phyloP scores from a whole-genome alignment of 2,888 invertebrate genomes.

The Tetragonisca angustula region DNA sequence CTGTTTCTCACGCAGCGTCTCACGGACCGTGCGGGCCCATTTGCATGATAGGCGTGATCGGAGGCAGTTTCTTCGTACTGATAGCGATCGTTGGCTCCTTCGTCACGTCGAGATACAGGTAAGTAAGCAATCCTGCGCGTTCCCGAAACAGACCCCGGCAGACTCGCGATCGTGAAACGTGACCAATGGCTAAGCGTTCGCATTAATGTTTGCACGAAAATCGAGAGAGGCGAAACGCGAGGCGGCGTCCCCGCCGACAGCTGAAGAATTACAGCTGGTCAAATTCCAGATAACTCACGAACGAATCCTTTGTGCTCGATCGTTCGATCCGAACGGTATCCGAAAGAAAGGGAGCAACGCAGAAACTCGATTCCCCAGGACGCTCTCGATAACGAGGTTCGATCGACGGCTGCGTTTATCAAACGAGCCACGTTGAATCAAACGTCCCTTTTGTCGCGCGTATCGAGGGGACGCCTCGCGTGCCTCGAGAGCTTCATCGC shows the following conservation, averaged over 20 bases:
- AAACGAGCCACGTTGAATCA: not conserved
- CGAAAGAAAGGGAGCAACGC: not conserved
- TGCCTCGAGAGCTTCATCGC: no score
- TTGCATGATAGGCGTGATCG: constrained; percentile 84
- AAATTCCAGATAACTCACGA: constrained; percentile 50
- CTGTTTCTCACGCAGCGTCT: constrained; percentile 69
- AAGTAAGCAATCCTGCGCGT: not conserved
- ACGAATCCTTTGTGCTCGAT: constrained; percentile 37
- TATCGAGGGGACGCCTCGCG: not conserved
- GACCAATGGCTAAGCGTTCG: not conserved
- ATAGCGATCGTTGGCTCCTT: constrained; percentile 76
- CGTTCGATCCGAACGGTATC: not conserved
- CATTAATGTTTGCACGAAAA: constrained; percentile 14
- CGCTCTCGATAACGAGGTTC: constrained; percentile 18
- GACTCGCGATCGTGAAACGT: not conserved
- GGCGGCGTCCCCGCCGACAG: constrained; percentile 33
- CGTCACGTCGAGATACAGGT: constrained; percentile 79
- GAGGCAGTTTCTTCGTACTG: constrained; percentile 82
- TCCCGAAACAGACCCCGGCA: no score
- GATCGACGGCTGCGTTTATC: not conserved
- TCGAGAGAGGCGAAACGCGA: not conserved
- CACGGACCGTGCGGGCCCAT: constrained; percentile 83
- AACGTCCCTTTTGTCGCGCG: constrained; percentile 1
- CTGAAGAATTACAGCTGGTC: constrained; percentile 45
- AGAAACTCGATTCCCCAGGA: not conserved